These are phyloP conservation scores for Agrochola macilenta DNA, from an alignment of 2,888 invertebrate species.

Conservation along the genomic window DNA sequence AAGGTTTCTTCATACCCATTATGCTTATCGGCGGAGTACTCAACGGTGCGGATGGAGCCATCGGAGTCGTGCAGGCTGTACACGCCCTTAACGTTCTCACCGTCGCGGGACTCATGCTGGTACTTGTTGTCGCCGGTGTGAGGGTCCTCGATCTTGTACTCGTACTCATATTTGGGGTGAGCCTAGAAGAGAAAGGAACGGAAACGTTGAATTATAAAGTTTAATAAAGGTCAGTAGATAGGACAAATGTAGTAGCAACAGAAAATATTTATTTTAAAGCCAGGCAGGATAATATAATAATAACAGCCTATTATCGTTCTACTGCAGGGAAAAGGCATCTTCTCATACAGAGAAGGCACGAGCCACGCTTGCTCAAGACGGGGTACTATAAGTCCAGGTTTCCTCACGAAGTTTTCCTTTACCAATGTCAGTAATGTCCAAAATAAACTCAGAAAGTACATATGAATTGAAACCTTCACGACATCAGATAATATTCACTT, in stretches of 20 bases:
- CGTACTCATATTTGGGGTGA: conserved; percentile 89
- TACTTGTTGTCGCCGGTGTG: conserved; percentile 90
- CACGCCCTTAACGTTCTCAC: conserved; percentile 89
- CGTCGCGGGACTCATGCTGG: conserved; percentile 89
- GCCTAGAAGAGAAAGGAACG: conserved; percentile 69
- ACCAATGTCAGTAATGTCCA: too few species aligned
- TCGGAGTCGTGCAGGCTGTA: conserved; percentile 91
- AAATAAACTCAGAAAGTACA: too few species aligned
- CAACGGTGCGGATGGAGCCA: conserved; percentile 89
- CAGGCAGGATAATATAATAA: too few species aligned
- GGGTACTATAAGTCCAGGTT: too few species aligned
- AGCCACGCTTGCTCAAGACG: too few species aligned
- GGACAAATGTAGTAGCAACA: background rate
- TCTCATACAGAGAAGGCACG: too few species aligned
- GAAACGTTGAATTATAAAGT: background rate
- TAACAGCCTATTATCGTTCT: too few species aligned
- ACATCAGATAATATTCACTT: too few species aligned
- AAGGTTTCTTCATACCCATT: conserved; percentile 79
- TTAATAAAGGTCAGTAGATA: background rate
- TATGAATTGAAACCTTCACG: too few species aligned
- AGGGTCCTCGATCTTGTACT: conserved; percentile 88
- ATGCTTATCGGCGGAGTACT: conserved; percentile 89
- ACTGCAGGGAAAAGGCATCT: too few species aligned
- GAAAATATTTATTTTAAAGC: too few species aligned
- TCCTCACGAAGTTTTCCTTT: too few species aligned